Percentiles rank a stretch among this genome's conserved stretches.
Conservation (phyloP, 2,113 vertebrate species). For the Galeopterus variegatus region DNA sequence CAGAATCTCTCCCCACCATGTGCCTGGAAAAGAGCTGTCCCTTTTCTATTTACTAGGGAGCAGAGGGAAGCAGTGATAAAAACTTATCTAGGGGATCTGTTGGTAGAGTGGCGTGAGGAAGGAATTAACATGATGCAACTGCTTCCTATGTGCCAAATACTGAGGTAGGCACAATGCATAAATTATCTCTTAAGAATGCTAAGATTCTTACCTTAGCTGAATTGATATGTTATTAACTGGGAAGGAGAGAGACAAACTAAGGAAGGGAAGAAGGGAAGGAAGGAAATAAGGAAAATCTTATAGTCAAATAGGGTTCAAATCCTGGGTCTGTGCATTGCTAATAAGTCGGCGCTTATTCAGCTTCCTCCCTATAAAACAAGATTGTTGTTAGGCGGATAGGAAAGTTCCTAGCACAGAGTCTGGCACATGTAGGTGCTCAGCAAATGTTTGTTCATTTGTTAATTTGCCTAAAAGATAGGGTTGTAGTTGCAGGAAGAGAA, state of each 20-base stretch:
- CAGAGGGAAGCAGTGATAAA: background rate
- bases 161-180: background rate
- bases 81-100: background rate
- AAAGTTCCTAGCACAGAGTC: background rate
- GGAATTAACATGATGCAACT: constrained; percentile 1
- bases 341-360: background rate
- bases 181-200: constrained; percentile 35
- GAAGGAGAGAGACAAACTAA: background rate
- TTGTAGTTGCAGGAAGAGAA: background rate
- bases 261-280: no score
- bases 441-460: background rate
- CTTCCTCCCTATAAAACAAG: constrained; percentile 24
- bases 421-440: background rate
- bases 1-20: background rate
- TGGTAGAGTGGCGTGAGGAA: background rate
- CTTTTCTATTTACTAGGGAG: background rate
- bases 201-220: constrained; percentile 36
- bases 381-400: background rate
- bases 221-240: background rate
- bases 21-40: background rate
- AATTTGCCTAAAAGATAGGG: constrained; percentile 8
- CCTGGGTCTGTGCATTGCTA: background rate
- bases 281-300: background rate
- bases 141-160: background rate
- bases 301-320: background rate